Percentiles rank a stretch among this genome's conserved stretches.
Evolutionary conservation across 2,797 vertebrate genomes (phyloP).

Genomic region (Acipenser transmontanus): DNA sequence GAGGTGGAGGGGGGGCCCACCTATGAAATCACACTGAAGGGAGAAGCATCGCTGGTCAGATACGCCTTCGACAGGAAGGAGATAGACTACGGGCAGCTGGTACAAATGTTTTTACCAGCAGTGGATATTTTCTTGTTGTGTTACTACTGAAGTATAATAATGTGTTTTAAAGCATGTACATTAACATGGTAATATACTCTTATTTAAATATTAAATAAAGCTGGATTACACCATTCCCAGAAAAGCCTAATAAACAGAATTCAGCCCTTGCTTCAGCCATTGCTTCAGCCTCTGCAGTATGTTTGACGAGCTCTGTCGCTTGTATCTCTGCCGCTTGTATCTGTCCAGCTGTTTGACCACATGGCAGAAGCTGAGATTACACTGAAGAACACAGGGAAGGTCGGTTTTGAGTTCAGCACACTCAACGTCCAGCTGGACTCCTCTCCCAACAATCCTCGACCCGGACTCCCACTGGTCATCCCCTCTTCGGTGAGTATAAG

Average conservation of each 20-base stretch:
- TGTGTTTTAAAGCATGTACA: not conserved
- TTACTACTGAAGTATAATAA: too few species aligned
- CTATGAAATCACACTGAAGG: conserved; percentile 64
- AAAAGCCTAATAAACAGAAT: too few species aligned
- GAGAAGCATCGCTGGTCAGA: conserved; percentile 67
- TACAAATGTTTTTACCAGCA: conserved; percentile 33
- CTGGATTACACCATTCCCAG: too few species aligned
- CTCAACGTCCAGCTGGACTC: conserved; percentile 25
- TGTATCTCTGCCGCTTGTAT: not conserved
- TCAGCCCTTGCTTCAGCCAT: too few species aligned
- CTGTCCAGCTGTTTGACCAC: conserved; percentile 62
- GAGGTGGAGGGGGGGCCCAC: conserved; percentile 71
- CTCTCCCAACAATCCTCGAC: conserved; percentile 33
- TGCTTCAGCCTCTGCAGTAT: too few species aligned
- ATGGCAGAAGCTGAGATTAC: conserved; percentile 55
- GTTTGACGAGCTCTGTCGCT: not conserved
- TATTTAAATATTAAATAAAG: not conserved
- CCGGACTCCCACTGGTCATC: conserved; percentile 57
- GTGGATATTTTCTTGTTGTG: too few species aligned
- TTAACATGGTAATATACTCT: not conserved
- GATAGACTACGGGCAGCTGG: conserved; percentile 73
- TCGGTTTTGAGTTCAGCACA: conserved; percentile 67
- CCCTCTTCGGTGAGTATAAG: conserved; percentile 61
- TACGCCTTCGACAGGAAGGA: conserved; percentile 58
- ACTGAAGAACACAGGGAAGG: conserved; percentile 65